Evolutionary conservation across 1,140 invertebrate genomes (phyloP), one percentile per base, ranked within the genome.

Genomic region (Bombus huntii): DNA sequence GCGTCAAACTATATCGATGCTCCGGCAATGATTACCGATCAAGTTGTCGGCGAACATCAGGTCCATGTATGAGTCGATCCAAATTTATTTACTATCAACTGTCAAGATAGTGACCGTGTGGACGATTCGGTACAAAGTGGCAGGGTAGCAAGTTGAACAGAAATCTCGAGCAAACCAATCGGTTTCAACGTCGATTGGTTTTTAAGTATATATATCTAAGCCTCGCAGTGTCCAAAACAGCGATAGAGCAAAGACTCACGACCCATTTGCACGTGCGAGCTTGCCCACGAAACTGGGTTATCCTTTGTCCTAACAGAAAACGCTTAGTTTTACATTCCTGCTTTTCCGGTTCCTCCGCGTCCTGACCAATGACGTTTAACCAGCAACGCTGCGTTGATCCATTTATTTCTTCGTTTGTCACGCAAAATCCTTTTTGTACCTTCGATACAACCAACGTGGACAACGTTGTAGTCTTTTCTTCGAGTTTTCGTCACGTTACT

Each of bases 201-300:
- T 34, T 68, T 39, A 68, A 62, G 66, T 71, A 59, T 81, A 18
- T 53, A 22, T 53, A 53, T 18, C 18, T 53, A 62, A 13, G 15
- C 25, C 28, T 6, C 53, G 6, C 10, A 18, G 65, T 65, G 68
- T 6, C 77, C 42, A 2, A 62, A 73, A 84, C 37, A 53, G 59
- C 28, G 47, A 59, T 44, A 70, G n/a, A 0, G n/a, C 68, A 15
- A 42, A 66, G 85, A 68, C 82, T 75, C 73, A 76, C 86, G 91
- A 89, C 87, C 87, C 75, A 87, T 71, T 88, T 88, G 84, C 65
- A 47, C 22, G 44, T 28, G 62, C 70, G 53, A 88, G 79, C 75
- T 53, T n/a, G 10, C 81, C 66, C 34, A 68, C 80, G 77, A 81
- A 92, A 92, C 87, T 91, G 77, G 88, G 85, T 92, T 92, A 92